phyloP scores from a whole-genome alignment of 2,797 vertebrate genomes.

The Parauchenoglanis ngamensis region DNA sequence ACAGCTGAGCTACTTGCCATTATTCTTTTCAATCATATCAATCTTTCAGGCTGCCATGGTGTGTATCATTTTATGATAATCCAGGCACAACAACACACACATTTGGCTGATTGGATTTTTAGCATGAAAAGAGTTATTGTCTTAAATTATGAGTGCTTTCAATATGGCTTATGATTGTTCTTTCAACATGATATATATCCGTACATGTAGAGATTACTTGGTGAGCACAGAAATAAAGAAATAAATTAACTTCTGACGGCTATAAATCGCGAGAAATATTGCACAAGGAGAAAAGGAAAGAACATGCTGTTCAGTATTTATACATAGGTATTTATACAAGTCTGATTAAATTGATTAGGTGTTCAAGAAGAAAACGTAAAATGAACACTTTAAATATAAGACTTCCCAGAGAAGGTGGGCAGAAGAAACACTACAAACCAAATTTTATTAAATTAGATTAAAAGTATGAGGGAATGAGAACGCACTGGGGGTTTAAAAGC shows the following conservation, averaged over 20 bases:
- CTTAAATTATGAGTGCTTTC: constrained; percentile 45
- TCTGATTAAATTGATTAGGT: neutral
- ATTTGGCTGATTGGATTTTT: constrained; percentile 47
- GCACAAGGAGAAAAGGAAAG: neutral
- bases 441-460: neutral
- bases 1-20: constrained; percentile 29
- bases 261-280: constrained; percentile 27
- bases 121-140: constrained; percentile 39
- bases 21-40: constrained; percentile 46
- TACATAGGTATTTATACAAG: neutral
- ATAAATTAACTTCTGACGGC: constrained; percentile 38
- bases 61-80: constrained; percentile 46
- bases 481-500: neutral
- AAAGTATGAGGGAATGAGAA: neutral
- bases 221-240: constrained; percentile 21
- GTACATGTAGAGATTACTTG: constrained; percentile 38
- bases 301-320: neutral
- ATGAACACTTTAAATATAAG: neutral
- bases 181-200: constrained; percentile 45
- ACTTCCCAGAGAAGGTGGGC: neutral
- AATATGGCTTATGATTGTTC: constrained; percentile 36
- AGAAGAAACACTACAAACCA: neutral
- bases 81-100: constrained; percentile 42
- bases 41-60: constrained; percentile 21
- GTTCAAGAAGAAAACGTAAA: neutral